A percentile compares a stretch with the other conserved stretches of the same genome.
Conservation (phyloP, 2,888 invertebrate genomes). For the Osedax fenrisi region DNA sequence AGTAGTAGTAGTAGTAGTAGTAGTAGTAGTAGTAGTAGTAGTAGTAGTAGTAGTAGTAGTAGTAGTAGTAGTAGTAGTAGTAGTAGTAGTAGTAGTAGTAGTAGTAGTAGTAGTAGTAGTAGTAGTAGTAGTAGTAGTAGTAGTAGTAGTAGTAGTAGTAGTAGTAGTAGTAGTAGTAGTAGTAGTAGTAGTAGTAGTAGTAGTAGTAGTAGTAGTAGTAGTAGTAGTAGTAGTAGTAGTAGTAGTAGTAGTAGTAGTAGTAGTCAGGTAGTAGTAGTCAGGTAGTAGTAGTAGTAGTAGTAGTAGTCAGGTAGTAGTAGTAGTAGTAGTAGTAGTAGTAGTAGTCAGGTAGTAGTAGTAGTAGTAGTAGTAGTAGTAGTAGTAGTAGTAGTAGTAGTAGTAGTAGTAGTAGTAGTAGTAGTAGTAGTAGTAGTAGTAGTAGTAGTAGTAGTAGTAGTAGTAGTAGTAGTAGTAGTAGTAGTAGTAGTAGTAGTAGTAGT, state of each 20-base stretch:
- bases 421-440: not conserved
- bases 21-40: slow-evolving; percentile 29
- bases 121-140: slow-evolving; percentile 28
- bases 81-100: slow-evolving; percentile 28
- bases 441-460: slow-evolving; percentile 51
- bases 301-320: slow-evolving; percentile 23
- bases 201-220: slow-evolving; percentile 23
- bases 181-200: slow-evolving; percentile 29
- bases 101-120: slow-evolving; percentile 29
- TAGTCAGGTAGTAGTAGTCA: no score
- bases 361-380: slow-evolving; percentile 24
- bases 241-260: slow-evolving; percentile 11
- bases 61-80: slow-evolving; percentile 29
- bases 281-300: slow-evolving; percentile 22
- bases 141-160: slow-evolving; percentile 29
- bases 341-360: slow-evolving; percentile 23
- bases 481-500: slow-evolving; percentile 23
- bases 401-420: slow-evolving; percentile 8
- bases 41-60: slow-evolving; percentile 28
- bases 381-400: slow-evolving; percentile 24
- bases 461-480: slow-evolving; percentile 12
- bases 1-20: slow-evolving; percentile 27
- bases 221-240: not conserved
- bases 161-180: slow-evolving; percentile 28
- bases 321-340: slow-evolving; percentile 24